phyloP scores from a whole-genome alignment of 2,888 invertebrate species.

The Drosophila colorata region DNA sequence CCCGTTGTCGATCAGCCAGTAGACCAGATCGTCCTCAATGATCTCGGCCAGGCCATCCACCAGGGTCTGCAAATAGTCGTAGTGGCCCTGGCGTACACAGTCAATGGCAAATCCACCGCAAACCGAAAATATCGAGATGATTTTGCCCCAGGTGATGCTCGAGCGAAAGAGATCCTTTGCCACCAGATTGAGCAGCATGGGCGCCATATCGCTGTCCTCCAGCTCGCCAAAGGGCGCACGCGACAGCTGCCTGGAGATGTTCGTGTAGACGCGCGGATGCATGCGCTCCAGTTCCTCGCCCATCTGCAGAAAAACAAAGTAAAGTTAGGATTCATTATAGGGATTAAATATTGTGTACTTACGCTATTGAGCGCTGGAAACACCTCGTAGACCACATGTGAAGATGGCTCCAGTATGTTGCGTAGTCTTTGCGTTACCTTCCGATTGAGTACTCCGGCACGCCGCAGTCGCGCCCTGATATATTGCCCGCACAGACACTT shows the following conservation, averaged over 20 bases:
- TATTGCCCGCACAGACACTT: slow-evolving; percentile 92
- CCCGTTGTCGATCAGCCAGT: slow-evolving; percentile 93
- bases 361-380: slow-evolving; percentile 88
- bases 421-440: slow-evolving; percentile 90
- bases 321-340: background rate
- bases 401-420: slow-evolving; percentile 87
- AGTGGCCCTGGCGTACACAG: slow-evolving; percentile 90
- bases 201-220: slow-evolving; percentile 85
- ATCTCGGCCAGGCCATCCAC: slow-evolving; percentile 92
- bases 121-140: slow-evolving; percentile 92
- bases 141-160: slow-evolving; percentile 92
- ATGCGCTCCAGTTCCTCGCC: slow-evolving; percentile 91
- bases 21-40: slow-evolving; percentile 88
- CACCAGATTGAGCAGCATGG: slow-evolving; percentile 88
- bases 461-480: slow-evolving; percentile 90
- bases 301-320: slow-evolving; percentile 82
- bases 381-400: slow-evolving; percentile 87
- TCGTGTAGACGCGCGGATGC: slow-evolving; percentile 91
- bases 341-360: slow-evolving; percentile 28
- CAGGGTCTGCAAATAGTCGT: slow-evolving; percentile 91
- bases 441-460: slow-evolving; percentile 90
- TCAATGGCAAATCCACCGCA: slow-evolving; percentile 94
- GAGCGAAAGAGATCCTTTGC: slow-evolving; percentile 89
- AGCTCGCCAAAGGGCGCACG: slow-evolving; percentile 87
- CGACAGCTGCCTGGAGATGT: slow-evolving; percentile 91